phyloP scores from a whole-genome alignment of 2,888 invertebrate genomes.

The Caenorhabditis afra region DNA sequence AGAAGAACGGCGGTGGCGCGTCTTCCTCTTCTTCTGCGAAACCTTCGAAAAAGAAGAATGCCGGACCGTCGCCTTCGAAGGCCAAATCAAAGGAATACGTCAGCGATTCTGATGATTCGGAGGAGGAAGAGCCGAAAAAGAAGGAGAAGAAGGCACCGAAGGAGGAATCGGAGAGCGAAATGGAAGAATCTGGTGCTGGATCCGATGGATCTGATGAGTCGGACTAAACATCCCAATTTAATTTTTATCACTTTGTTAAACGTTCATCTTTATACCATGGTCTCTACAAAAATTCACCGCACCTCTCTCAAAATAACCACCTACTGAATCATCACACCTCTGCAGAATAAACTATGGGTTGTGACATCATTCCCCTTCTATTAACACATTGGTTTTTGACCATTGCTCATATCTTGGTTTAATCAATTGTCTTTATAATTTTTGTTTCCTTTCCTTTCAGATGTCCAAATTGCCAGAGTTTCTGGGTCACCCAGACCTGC shows the following conservation, averaged over 20 bases:
- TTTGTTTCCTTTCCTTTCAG: conserved; percentile 3
- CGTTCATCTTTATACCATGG: background rate
- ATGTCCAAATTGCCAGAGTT: conserved; percentile 40
- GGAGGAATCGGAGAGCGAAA: conserved; percentile 39
- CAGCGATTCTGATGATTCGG: conserved; percentile 59
- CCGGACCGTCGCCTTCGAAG: conserved; percentile 63
- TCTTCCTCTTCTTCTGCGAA: conserved; percentile 19
- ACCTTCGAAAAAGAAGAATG: conserved; percentile 40
- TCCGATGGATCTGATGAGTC: conserved; percentile 45
- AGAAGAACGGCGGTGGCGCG: conserved; percentile 80
- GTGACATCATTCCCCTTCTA: no score
- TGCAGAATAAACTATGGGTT: no score
- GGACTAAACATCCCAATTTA: conserved; percentile 13
- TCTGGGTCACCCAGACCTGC: conserved; percentile 27
- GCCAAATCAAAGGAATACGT: conserved; percentile 74
- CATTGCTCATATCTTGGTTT: background rate
- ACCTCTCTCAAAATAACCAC: conserved; percentile 3
- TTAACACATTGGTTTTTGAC: background rate
- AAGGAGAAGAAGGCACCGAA: conserved; percentile 55
- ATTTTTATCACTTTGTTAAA: background rate
- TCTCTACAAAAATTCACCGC: conserved; percentile 7
- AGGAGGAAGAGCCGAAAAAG: conserved; percentile 54
- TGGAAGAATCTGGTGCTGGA: conserved; percentile 25
- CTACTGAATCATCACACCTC: no score
- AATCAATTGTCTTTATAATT: background rate